Conservation (phyloP, 2,113 vertebrate species). For the Colinus virginianus region DNA sequence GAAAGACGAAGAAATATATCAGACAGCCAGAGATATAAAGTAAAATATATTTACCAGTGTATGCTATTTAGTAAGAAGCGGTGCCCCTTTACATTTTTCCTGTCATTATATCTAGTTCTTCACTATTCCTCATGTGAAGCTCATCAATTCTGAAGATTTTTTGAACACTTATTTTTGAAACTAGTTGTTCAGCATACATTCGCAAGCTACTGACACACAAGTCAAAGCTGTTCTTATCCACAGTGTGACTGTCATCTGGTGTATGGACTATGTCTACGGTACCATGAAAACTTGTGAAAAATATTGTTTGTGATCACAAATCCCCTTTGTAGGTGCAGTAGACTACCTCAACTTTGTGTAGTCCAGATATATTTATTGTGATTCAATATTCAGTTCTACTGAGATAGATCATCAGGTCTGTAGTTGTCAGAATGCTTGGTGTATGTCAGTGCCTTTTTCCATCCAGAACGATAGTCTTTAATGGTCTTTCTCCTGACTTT, state of each 20-base stretch:
- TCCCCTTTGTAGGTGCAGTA: not conserved
- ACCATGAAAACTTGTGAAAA: not conserved
- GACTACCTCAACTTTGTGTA: not conserved
- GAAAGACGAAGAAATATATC: not conserved
- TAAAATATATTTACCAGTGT: rapidly evolving
- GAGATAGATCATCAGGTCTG: not conserved
- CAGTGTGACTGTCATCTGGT: not conserved
- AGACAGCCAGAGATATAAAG: not conserved
- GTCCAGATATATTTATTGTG: not conserved
- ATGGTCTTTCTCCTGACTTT: not conserved
- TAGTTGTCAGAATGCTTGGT: not conserved
- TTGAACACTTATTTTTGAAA: not conserved
- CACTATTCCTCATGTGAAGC: not conserved
- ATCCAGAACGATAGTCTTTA: not conserved
- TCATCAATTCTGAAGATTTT: not conserved
- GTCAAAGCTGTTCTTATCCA: not conserved
- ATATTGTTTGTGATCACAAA: not conserved
- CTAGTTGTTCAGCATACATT: not conserved
- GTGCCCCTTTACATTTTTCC: not conserved
- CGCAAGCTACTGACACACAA: not conserved
- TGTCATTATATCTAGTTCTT: not conserved
- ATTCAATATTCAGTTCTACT: not conserved
- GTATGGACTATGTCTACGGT: not conserved
- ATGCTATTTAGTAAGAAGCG: not conserved
- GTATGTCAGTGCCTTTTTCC: not conserved